A percentile compares a stretch with the other conserved stretches of the same genome.
Conservation (phyloP, 2,113 vertebrate species). For the Dryoscopus gambensis region DNA sequence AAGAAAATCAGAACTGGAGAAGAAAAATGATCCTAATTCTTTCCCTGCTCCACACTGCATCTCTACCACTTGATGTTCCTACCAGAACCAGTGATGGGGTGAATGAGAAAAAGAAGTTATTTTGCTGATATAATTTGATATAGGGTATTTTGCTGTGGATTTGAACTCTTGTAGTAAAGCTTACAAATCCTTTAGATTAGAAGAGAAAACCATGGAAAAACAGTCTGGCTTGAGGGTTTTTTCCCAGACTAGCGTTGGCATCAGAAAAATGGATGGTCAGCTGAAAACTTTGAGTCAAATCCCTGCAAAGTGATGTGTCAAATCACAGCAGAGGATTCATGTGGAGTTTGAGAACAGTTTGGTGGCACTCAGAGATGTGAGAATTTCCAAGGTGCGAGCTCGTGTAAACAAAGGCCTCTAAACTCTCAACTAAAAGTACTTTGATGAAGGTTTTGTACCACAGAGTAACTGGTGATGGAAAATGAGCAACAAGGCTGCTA, state of each 20-base stretch:
- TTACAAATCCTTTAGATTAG: background rate
- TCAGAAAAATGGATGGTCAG: background rate
- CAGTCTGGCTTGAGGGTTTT: background rate
- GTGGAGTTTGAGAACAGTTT: background rate
- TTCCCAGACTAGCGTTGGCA: background rate
- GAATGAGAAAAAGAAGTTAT: background rate
- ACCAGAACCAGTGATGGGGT: background rate
- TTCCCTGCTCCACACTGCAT: background rate
- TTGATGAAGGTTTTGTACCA: background rate
- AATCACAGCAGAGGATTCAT: background rate
- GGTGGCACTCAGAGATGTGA: accelerated
- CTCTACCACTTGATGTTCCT: background rate
- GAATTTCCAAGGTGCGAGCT: background rate
- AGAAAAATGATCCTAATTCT: background rate
- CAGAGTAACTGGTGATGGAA: background rate
- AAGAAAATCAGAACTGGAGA: background rate
- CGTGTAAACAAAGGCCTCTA: background rate
- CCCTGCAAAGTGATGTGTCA: background rate
- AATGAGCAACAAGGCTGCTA: background rate
- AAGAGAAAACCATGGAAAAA: background rate
- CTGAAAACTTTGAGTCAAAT: background rate
- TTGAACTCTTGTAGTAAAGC: background rate
- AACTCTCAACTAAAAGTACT: background rate
- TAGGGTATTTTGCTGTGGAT: background rate
- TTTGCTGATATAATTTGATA: background rate